phyloP scores from a whole-genome alignment of 2,797 vertebrate species.

The Xenops minutus region DNA sequence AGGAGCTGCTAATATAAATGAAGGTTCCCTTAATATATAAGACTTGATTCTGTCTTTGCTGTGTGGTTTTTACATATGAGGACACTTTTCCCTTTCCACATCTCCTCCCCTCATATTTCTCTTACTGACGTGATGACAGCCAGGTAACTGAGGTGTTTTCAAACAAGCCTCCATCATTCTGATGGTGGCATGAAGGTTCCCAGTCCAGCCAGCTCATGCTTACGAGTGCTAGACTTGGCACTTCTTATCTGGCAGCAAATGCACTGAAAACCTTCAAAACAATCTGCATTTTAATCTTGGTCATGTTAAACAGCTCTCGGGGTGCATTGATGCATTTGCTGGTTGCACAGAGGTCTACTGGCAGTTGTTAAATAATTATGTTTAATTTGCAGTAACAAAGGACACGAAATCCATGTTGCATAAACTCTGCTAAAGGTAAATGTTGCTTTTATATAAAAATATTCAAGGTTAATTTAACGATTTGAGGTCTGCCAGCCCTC shows the following conservation, averaged over 20 bases:
- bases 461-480: neutral
- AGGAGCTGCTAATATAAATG: neutral
- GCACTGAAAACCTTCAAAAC: neutral
- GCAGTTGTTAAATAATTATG: neutral
- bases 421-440: neutral
- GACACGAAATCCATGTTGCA: neutral
- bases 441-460: neutral
- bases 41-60: neutral
- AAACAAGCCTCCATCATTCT: neutral
- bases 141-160: neutral
- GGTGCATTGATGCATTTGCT: neutral
- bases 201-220: neutral
- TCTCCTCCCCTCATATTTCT: neutral
- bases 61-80: neutral
- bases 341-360: neutral
- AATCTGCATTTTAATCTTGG: neutral
- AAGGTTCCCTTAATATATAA: neutral
- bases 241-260: neutral
- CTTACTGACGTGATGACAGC: neutral
- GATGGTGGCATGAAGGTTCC: neutral
- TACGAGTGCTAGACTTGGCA: neutral
- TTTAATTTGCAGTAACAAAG: neutral
- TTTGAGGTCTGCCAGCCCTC: neutral
- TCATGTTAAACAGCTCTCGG: neutral
- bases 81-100: neutral